A percentile compares a stretch with the other conserved stretches of the same genome.
Evolutionary conservation across 1,140 invertebrate genomes (phyloP).

Genomic region (Cotesia chilonis): DNA sequence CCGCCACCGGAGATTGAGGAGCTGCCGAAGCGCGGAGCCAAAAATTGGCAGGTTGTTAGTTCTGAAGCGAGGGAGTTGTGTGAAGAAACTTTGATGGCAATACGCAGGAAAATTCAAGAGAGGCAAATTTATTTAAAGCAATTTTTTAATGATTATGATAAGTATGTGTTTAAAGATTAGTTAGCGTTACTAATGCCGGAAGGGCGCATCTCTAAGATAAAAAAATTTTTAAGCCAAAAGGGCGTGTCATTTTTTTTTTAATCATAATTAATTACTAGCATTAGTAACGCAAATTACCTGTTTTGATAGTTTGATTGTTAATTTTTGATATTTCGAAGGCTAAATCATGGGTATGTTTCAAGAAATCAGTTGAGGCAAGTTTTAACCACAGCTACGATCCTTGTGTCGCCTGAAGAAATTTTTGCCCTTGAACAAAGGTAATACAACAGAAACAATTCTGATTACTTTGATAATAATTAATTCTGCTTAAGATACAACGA

Average conservation of each 20-base stretch:
- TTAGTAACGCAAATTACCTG: no score
- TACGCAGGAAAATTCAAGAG: constrained; percentile 64
- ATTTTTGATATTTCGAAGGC: constrained; percentile 54
- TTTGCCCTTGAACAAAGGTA: constrained; percentile 69
- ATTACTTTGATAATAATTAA: background rate
- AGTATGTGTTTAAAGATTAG: constrained; percentile 58
- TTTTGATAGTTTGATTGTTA: no score
- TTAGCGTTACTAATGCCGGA: background rate
- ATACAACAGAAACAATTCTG: no score
- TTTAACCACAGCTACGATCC: constrained; percentile 70
- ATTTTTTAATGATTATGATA: constrained; percentile 74
- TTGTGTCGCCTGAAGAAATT: constrained; percentile 71
- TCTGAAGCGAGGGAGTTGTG: constrained; percentile 62
- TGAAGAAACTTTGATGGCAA: constrained; percentile 66
- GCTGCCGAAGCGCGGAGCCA: constrained; percentile 60
- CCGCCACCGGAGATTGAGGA: constrained; percentile 64
- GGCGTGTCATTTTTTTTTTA: no score
- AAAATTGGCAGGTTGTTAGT: constrained; percentile 63
- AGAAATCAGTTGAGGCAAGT: constrained; percentile 73
- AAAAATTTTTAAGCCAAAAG: no score
- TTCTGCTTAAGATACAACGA: constrained; percentile 67
- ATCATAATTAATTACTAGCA: no score
- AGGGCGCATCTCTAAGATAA: no score
- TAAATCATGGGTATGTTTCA: constrained; percentile 75
- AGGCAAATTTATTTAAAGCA: constrained; percentile 70